Evolutionary conservation across 2,888 invertebrate species (phyloP).

Genomic region (Hirtodrosophila alboralis): DNA sequence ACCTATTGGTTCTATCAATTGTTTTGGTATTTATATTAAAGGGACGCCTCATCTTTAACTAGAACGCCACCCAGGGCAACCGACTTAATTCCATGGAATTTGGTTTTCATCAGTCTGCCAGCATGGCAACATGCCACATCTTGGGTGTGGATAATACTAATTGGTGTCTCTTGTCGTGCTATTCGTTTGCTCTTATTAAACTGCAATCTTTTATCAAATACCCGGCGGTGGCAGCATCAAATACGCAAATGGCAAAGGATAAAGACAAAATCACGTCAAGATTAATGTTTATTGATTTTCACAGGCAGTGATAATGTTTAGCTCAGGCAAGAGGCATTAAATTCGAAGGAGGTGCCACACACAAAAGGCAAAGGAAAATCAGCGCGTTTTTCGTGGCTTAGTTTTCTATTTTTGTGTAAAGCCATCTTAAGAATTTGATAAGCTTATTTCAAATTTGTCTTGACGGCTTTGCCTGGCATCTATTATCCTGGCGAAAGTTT

Average conservation of each 20-base stretch:
- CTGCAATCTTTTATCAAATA: slow-evolving; percentile 63
- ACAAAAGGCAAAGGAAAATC: slow-evolving; percentile 39
- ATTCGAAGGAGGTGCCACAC: slow-evolving; percentile 16
- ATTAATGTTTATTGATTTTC: slow-evolving; percentile 76
- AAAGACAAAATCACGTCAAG: slow-evolving; percentile 74
- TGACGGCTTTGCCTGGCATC: slow-evolving; percentile 15
- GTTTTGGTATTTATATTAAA: no score
- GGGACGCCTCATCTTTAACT: slow-evolving; percentile 8
- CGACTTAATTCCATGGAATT: slow-evolving; percentile 14
- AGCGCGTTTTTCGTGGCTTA: slow-evolving; percentile 59
- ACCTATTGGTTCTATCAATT: no score
- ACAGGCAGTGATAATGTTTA: slow-evolving; percentile 60
- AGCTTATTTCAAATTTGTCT: slow-evolving; percentile 70
- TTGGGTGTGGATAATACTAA: slow-evolving; percentile 36
- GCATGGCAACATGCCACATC: slow-evolving; percentile 6
- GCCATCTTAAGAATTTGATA: slow-evolving; percentile 57
- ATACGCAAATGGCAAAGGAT: slow-evolving; percentile 74
- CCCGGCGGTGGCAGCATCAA: slow-evolving; percentile 46
- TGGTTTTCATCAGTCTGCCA: slow-evolving; percentile 10
- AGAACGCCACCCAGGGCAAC: background rate
- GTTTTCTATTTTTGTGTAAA: slow-evolving; percentile 62
- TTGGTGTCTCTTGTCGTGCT: slow-evolving; percentile 33
- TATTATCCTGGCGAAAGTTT: slow-evolving; percentile 18
- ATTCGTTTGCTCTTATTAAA: slow-evolving; percentile 47
- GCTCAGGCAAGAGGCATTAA: slow-evolving; percentile 3